phyloP scores from a whole-genome alignment of 2,797 vertebrate genomes.

The Anabas testudineus region DNA sequence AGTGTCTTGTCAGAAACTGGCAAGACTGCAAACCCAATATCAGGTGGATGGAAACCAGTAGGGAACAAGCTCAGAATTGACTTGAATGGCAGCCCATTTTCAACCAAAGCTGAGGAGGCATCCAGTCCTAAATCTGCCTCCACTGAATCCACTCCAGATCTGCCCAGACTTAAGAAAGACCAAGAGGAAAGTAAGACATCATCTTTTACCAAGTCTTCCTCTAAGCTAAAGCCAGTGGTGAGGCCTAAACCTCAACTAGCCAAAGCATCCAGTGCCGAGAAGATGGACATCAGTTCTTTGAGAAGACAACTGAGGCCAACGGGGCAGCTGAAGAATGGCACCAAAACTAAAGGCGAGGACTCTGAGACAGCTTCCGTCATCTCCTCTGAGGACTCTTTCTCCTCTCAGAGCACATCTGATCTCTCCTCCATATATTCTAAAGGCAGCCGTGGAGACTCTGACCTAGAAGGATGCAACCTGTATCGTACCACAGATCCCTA shows the following conservation, averaged over 20 bases:
- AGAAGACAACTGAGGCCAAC: constrained; percentile 94
- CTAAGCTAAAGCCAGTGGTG: constrained; percentile 93
- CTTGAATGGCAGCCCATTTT: constrained; percentile 85
- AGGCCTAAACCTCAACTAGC: constrained; percentile 95
- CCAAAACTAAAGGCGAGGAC: constrained; percentile 91
- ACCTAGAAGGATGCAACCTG: constrained; percentile 82
- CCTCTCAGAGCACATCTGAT: constrained; percentile 92
- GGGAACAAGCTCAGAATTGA: constrained; percentile 89
- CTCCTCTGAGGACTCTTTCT: constrained; percentile 89
- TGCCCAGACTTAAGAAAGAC: constrained; percentile 83
- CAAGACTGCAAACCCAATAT: constrained; percentile 82
- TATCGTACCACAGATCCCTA: constrained; percentile 94
- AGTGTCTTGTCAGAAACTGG: constrained; percentile 78
- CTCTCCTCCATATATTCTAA: constrained; percentile 87
- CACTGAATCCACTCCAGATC: constrained; percentile 72
- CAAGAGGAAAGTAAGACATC: constrained; percentile 71
- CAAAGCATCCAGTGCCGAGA: constrained; percentile 92
- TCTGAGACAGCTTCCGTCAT: constrained; percentile 90
- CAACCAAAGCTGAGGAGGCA: constrained; percentile 76
- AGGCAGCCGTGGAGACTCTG: constrained; percentile 88
- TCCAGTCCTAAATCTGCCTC: constrained; percentile 72
- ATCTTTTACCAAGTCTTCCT: constrained; percentile 82
- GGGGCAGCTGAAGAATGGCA: constrained; percentile 91
- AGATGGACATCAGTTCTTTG: constrained; percentile 98
- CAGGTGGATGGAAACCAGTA: constrained; percentile 84